phyloP scores from a whole-genome alignment of 2,113 vertebrate genomes.

The Syrrhaptes paradoxus region DNA sequence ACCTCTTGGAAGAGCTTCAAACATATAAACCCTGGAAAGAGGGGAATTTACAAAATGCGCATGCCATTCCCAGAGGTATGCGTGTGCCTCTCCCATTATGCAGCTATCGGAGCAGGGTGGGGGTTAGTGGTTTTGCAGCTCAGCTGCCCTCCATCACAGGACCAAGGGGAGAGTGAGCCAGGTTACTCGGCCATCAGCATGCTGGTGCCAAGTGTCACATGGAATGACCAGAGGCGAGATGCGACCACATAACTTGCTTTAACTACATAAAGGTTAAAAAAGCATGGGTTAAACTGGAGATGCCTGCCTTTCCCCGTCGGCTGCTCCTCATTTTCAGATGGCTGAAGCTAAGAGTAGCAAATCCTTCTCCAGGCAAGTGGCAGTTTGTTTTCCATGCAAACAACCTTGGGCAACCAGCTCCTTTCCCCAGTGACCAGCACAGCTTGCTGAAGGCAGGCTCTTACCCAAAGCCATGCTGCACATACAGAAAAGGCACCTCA shows the following conservation, averaged over 20 bases:
- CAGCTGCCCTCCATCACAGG: neutral
- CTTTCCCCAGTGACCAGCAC: neutral
- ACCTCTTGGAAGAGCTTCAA: neutral
- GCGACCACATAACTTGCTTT: accelerated
- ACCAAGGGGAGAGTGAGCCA: neutral
- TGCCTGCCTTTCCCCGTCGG: neutral
- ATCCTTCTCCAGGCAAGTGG: neutral
- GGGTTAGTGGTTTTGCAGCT: neutral
- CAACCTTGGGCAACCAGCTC: neutral
- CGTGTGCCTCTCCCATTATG: neutral
- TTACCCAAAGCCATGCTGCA: neutral
- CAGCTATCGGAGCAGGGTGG: neutral
- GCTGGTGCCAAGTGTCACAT: accelerated
- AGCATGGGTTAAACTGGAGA: neutral
- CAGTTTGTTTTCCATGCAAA: neutral
- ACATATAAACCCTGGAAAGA: neutral
- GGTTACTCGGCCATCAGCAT: neutral
- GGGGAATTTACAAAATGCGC: neutral
- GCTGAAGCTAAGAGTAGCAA: neutral
- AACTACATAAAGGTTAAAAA: neutral
- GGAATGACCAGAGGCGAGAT: accelerated
- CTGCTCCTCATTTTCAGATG: neutral
- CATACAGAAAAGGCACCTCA: neutral
- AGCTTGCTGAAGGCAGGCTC: neutral
- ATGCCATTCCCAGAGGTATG: accelerated